phyloP scores from a whole-genome alignment of 1,140 invertebrate species.

The Parasteatoda tepidariorum region DNA sequence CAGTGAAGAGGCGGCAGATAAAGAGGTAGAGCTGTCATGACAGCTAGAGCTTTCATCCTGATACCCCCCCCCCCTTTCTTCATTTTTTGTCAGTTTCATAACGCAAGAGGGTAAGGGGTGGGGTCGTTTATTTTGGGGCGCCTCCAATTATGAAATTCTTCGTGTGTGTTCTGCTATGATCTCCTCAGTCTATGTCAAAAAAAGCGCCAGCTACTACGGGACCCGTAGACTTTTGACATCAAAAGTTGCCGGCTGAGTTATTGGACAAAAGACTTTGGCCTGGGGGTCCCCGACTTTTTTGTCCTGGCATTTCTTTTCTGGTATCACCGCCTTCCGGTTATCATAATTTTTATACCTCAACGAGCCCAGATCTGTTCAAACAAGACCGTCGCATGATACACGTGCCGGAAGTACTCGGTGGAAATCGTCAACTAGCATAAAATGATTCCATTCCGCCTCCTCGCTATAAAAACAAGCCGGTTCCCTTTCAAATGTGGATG shows the following conservation, averaged over 20 bases:
- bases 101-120: neutral
- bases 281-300: neutral
- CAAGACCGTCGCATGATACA: too few relatives aligned
- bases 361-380: too few relatives aligned
- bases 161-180: neutral
- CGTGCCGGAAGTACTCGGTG: too few relatives aligned
- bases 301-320: slow-evolving; percentile 1
- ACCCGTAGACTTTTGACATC: neutral
- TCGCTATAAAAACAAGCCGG: too few relatives aligned
- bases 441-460: too few relatives aligned
- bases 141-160: slow-evolving; percentile 27
- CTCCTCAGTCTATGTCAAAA: neutral
- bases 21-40: slow-evolving; percentile 45
- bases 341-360: neutral
- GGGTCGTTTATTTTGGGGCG: slow-evolving; percentile 17
- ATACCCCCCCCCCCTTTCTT: slow-evolving; percentile 36
- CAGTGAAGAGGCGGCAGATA: neutral
- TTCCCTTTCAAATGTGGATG: too few relatives aligned
- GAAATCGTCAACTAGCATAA: too few relatives aligned
- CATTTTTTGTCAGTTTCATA: too few relatives aligned
- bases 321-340: neutral
- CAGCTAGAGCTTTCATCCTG: slow-evolving; percentile 10
- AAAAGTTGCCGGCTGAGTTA: slow-evolving; percentile 37
- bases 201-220: neutral
- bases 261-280: slow-evolving; percentile 14